These are phyloP conservation scores for Falco biarmicus DNA, from an alignment of 2,797 vertebrate genomes.

Conservation along the genomic window DNA sequence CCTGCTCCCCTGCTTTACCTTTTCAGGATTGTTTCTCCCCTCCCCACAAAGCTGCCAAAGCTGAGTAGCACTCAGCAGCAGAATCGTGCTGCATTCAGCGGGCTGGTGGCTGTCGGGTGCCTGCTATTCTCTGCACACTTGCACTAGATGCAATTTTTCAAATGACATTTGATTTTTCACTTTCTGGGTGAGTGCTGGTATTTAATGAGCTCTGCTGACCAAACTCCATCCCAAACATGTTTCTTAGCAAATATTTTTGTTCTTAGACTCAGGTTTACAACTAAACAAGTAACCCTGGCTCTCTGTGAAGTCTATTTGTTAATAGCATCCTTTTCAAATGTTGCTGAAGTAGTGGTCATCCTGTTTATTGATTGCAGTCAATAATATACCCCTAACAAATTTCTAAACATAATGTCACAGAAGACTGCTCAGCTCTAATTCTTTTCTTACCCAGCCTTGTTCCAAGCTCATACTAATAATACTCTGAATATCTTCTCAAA, in stretches of 20 bases:
- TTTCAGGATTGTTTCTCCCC: background rate
- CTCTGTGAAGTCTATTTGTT: background rate
- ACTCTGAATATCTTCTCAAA: background rate
- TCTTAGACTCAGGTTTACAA: background rate
- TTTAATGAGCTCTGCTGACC: background rate
- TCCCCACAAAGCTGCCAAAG: background rate
- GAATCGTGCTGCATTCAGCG: background rate
- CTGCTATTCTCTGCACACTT: background rate
- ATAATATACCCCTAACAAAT: background rate
- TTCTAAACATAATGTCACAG: background rate
- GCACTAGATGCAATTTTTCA: background rate
- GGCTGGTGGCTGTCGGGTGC: background rate
- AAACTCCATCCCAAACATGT: background rate
- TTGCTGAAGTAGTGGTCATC: background rate
- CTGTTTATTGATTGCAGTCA: background rate
- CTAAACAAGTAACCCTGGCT: background rate
- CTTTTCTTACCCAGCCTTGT: background rate
- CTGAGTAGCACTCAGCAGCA: background rate
- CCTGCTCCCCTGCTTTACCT: background rate
- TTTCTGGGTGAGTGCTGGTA: background rate
- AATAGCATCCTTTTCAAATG: background rate
- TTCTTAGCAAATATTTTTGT: background rate
- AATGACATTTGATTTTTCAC: background rate
- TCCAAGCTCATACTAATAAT: background rate
- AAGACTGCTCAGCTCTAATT: background rate